Base-by-base conservation (phyloP, 2,113 vertebrate species). In the Suncus etruscus region DNA sequence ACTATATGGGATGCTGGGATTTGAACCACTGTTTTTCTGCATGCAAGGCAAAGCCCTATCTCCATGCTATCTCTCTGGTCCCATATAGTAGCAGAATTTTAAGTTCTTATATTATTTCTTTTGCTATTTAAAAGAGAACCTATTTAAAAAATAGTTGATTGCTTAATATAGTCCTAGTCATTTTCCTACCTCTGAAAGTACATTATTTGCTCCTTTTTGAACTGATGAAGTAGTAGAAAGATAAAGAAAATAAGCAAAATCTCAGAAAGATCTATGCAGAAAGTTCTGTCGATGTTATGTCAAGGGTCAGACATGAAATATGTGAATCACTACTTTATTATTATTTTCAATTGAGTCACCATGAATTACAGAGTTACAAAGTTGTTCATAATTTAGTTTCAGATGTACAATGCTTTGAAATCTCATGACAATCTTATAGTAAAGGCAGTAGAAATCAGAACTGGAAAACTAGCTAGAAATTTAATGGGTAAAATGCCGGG, bases 121-220 rank as follows among this genome's bases (percentile, higher is more conserved):
- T 16, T 87, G 81, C 45, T 6, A 39, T 69, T 91, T 9, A 70
- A 83, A 90, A 74, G 79, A 50, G 83, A 72, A 54, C 22, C 48
- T 83, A 61, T 86, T 70, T 86, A 63, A 90, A 88, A 91, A 91
- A 72, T 51, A 24, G 80, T 76, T 39, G 47, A 65, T 66, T 81
- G 70, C 8, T 84, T 91, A 20, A 11, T 54, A 12, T 58, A 54
- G 68, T 76, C 27, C 1, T 8, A 79, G 27, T 83, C 68, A 80
- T 90, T 70, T n/a, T 24, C 45, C 83, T 80, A 39, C 27, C 5
- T 2, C 3, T 11, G 79, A 22, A 61, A n/a, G 6, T 77, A 25
- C 7, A 79, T 80, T 50, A 90, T 87, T 90, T 84, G 22, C 58
- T 90, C 1, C 39, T 75, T 12, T n/a, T 16, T 1, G 22, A 66